A percentile compares a stretch with the other conserved stretches of the same genome.
These are phyloP conservation scores for Muscicapa striata DNA, from an alignment of 2,797 vertebrate genomes.

Conservation along the genomic window DNA sequence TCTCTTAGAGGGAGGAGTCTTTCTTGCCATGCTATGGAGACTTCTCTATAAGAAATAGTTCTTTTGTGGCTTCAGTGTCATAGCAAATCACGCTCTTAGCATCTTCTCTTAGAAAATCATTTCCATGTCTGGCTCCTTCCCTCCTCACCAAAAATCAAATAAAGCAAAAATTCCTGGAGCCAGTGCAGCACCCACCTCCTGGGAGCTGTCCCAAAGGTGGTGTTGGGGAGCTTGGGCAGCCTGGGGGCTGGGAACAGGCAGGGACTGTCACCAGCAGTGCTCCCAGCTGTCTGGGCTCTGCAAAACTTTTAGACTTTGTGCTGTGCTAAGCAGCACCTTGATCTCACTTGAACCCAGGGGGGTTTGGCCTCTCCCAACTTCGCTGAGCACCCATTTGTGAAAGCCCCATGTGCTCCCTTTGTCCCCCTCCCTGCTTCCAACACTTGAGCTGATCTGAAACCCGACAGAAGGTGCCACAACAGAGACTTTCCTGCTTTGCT, in stretches of 20 bases:
- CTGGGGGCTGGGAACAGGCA: background rate
- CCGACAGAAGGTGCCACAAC: constrained; percentile 3
- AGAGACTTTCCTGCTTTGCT: constrained; percentile 19
- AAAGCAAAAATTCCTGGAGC: background rate
- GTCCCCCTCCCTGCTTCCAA: too few relatives aligned
- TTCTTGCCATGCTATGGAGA: background rate
- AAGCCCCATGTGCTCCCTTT: fast-evolving
- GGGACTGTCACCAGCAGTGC: fast-evolving
- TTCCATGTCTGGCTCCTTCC: background rate
- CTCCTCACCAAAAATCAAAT: background rate
- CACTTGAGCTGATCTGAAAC: background rate
- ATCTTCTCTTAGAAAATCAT: background rate
- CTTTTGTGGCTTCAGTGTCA: background rate
- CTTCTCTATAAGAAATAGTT: background rate
- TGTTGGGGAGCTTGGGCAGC: background rate
- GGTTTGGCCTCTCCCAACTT: background rate
- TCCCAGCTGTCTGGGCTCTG: background rate
- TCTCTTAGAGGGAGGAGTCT: background rate
- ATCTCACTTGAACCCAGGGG: background rate
- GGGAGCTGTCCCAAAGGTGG: background rate
- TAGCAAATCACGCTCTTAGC: background rate
- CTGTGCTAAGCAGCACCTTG: background rate
- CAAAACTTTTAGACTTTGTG: background rate
- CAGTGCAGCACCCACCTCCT: fast-evolving
- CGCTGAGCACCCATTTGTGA: background rate